A percentile compares a stretch with the other conserved stretches of the same genome.
phyloP scores from a whole-genome alignment of 1,140 invertebrate genomes.

The Coelopa frigida region DNA sequence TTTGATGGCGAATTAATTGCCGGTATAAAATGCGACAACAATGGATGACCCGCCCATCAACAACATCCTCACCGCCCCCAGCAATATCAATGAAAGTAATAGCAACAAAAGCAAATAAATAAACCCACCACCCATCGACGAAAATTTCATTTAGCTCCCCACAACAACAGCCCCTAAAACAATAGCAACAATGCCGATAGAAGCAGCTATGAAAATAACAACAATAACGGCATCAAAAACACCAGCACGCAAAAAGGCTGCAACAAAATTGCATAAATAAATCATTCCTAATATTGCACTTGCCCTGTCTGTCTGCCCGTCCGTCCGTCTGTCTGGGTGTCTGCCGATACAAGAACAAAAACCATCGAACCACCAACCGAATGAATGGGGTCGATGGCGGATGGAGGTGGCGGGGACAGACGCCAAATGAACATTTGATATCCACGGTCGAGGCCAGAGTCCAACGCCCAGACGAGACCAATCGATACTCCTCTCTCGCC shows the following conservation, averaged over 20 bases:
- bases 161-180: neutral
- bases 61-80: too few species aligned
- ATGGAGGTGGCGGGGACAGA: conserved; percentile 1
- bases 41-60: too few species aligned
- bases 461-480: neutral
- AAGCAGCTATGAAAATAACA: neutral
- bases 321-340: neutral
- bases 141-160: conserved; percentile 1
- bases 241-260: neutral
- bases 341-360: neutral
- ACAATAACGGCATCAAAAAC: neutral
- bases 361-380: too few species aligned
- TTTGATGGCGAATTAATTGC: too few species aligned
- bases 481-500: neutral
- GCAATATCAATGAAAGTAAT: too few species aligned
- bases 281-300: conserved; percentile 44
- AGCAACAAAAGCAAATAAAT: conserved; percentile 1
- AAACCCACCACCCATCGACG: neutral
- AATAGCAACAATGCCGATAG: neutral
- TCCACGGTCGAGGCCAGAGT: neutral
- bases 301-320: conserved; percentile 27
- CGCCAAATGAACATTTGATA: neutral
- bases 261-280: conserved; percentile 42
- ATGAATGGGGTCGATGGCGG: too few species aligned
- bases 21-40: too few species aligned